Percentiles rank a stretch among this genome's conserved stretches.
Evolutionary conservation across 2,113 vertebrate species (phyloP).

Genomic region (Rynchops niger): DNA sequence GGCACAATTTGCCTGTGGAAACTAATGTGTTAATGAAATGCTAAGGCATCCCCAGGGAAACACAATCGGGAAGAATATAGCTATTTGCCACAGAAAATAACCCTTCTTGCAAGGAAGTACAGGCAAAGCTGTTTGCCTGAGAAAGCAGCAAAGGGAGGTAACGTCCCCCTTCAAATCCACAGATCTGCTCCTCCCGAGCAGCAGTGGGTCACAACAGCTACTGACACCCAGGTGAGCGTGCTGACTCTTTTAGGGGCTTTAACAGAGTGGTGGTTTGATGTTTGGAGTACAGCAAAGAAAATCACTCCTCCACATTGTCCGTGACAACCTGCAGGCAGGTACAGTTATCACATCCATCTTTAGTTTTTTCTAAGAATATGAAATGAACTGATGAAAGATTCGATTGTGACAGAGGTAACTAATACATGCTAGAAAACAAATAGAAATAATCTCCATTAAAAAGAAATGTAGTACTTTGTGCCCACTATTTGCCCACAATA

Average conservation of each 20-base stretch:
- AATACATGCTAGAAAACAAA: background rate
- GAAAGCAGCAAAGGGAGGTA: background rate
- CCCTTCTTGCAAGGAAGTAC: background rate
- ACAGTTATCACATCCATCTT: background rate
- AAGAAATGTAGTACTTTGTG: background rate
- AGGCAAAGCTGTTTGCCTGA: background rate
- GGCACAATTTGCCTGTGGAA: background rate
- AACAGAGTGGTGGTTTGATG: background rate
- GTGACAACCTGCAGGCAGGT: background rate
- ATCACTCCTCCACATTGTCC: background rate
- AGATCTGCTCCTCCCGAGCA: background rate
- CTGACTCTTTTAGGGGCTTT: background rate
- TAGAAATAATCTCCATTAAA: background rate
- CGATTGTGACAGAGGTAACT: background rate
- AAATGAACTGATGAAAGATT: background rate
- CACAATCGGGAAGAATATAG: background rate
- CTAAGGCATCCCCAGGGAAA: background rate
- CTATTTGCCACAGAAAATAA: background rate
- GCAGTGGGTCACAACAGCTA: background rate
- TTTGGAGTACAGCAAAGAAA: background rate
- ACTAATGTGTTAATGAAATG: background rate
- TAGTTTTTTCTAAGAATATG: background rate
- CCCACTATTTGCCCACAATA: background rate
- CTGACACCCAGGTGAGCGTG: rapidly evolving
- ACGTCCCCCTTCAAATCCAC: background rate